Conservation (phyloP, 2,888 invertebrate genomes). For the Eupithecia pulchellata region DNA sequence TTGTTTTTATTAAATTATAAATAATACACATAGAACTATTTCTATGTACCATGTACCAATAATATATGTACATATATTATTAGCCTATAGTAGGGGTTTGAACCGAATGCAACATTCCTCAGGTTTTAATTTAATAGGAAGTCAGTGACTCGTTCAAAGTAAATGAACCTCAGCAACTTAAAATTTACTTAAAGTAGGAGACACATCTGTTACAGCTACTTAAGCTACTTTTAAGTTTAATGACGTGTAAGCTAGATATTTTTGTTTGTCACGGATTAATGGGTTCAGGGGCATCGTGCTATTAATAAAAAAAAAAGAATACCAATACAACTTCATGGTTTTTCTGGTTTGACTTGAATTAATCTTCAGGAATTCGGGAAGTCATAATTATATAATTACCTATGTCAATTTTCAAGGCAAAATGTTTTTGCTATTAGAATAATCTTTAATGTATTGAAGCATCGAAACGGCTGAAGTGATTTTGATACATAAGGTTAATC, state of each 20-base stretch:
- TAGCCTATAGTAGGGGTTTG: not conserved
- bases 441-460: no score
- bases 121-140: not conserved
- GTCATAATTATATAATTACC: no score
- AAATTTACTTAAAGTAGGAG: conserved; percentile 15
- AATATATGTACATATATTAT: no score
- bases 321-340: not conserved
- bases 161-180: not conserved
- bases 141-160: not conserved
- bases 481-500: no score
- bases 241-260: conserved; percentile 14
- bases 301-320: not conserved
- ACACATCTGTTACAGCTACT: conserved; percentile 26
- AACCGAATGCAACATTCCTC: not conserved
- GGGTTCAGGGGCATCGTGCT: conserved; percentile 4
- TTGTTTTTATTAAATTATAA: no score
- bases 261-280: conserved; percentile 25
- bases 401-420: no score
- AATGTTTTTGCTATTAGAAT: no score
- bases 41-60: no score
- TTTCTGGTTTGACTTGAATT: not conserved
- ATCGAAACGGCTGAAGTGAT: no score
- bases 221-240: conserved; percentile 6
- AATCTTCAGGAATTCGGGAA: no score
- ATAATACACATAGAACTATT: no score